Percentiles rank a stretch among this genome's conserved stretches.
Conservation (phyloP, 2,113 vertebrate genomes). For the Shinisaurus crocodilurus region DNA sequence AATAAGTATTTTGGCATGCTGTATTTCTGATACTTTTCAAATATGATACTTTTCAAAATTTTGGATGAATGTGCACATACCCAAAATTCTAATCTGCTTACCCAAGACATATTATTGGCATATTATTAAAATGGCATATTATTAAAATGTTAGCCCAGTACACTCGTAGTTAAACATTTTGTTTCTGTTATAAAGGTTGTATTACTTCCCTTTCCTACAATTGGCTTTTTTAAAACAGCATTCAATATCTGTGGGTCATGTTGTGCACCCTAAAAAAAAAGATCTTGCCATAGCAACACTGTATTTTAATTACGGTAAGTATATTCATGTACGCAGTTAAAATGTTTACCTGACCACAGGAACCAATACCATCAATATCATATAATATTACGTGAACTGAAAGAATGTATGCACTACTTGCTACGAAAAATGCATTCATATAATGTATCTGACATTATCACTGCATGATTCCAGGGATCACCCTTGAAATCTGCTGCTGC, state of each 20-base stretch:
- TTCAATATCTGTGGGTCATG: neutral
- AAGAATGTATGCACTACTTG: neutral
- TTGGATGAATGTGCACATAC: neutral
- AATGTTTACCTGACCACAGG: neutral
- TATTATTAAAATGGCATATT: too few relatives aligned
- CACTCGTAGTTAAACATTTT: neutral
- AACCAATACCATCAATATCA: neutral
- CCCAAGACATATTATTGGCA: conserved; percentile 26
- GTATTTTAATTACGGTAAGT: neutral
- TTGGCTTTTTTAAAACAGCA: neutral
- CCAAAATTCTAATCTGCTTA: neutral
- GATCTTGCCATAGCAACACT: neutral
- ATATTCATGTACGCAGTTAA: neutral
- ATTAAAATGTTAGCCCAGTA: neutral
- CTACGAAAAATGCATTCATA: neutral
- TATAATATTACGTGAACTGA: neutral
- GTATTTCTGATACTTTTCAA: neutral
- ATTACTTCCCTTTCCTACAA: too few relatives aligned
- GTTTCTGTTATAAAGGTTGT: neutral
- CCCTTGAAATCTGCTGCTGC: neutral
- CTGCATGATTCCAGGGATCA: neutral
- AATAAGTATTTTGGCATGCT: neutral
- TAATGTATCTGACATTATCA: neutral
- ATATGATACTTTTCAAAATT: neutral
- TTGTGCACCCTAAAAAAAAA: neutral